phyloP scores from a whole-genome alignment of 1,140 invertebrate species.

The Drosophila jambulina region DNA sequence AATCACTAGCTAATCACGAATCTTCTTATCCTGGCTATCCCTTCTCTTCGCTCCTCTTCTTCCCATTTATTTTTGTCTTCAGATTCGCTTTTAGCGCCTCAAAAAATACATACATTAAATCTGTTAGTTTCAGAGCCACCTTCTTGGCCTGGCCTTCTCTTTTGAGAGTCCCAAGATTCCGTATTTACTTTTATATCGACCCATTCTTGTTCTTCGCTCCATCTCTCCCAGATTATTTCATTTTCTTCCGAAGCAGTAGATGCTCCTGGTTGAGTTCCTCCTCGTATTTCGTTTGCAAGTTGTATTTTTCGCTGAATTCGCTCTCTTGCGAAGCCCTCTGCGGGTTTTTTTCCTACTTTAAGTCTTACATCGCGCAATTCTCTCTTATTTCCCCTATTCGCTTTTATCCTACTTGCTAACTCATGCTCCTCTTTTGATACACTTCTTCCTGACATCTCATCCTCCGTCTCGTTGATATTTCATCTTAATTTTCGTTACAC shows the following conservation, averaged over 20 bases:
- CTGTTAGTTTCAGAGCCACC: background rate
- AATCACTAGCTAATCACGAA: slow-evolving; percentile 7
- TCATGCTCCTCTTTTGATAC: background rate
- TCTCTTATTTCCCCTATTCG: background rate
- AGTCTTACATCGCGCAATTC: background rate
- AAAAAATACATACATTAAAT: background rate
- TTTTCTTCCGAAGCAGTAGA: background rate
- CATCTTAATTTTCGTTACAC: background rate
- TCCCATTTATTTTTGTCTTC: background rate
- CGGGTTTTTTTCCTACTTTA: background rate
- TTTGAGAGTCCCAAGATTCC: background rate
- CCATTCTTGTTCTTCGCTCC: slow-evolving; percentile 5
- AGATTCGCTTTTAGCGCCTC: slow-evolving; percentile 18
- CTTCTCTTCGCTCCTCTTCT: no score
- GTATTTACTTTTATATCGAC: background rate
- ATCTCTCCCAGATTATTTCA: no score
- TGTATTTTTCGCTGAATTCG: background rate
- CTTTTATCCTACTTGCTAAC: background rate
- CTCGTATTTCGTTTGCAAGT: background rate
- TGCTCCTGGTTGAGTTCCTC: background rate
- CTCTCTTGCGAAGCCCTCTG: background rate
- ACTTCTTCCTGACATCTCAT: background rate
- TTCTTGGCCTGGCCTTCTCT: background rate
- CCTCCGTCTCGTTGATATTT: background rate
- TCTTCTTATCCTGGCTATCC: background rate